Conservation (phyloP, 2,797 vertebrate genomes). For the Lates japonicus region DNA sequence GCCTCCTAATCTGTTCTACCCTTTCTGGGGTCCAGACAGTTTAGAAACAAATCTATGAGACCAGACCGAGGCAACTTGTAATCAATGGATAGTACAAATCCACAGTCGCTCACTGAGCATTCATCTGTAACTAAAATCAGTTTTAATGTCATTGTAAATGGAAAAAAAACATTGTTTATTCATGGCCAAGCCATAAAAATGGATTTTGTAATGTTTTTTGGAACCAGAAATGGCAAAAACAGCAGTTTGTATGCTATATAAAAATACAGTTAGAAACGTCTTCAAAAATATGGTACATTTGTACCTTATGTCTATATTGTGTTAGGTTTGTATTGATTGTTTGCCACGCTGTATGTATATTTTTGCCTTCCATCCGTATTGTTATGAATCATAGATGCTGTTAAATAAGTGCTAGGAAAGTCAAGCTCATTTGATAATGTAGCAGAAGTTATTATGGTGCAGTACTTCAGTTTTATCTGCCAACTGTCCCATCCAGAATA, state of each 20-base stretch:
- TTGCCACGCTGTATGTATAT: neutral
- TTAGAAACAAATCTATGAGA: slow-evolving; percentile 30
- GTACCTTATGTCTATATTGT: too few species aligned
- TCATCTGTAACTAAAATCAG: neutral
- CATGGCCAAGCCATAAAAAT: neutral
- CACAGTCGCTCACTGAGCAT: neutral
- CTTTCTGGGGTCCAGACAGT: slow-evolving; percentile 32
- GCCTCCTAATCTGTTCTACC: slow-evolving; percentile 38
- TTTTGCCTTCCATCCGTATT: neutral
- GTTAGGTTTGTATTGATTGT: neutral
- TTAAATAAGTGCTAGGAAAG: too few species aligned
- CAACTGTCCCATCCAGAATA: neutral
- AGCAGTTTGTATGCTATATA: neutral
- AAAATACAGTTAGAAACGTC: neutral
- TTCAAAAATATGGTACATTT: neutral
- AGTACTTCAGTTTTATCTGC: neutral
- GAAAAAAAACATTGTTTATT: neutral
- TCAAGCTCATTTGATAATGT: too few species aligned
- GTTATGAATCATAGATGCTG: neutral
- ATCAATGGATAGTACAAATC: slow-evolving; percentile 28
- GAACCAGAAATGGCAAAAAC: slow-evolving; percentile 1
- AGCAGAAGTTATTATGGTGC: neutral
- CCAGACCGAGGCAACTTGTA: slow-evolving; percentile 31
- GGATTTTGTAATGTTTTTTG: neutral
- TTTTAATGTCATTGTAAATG: neutral